Conservation (phyloP, 1,140 invertebrate genomes). For the Orius insidiosus region DNA sequence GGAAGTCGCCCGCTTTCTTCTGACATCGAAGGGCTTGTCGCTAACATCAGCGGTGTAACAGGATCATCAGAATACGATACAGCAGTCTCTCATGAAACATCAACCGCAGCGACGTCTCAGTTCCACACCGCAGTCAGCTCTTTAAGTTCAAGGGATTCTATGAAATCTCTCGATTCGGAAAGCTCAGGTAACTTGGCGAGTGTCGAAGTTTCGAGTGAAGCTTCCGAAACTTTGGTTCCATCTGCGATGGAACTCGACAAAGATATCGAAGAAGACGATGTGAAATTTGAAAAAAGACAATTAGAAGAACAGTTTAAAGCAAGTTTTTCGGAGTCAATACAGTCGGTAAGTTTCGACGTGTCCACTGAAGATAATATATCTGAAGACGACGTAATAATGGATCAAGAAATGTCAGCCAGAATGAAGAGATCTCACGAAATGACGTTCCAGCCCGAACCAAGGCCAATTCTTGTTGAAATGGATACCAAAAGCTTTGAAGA, state of each 20-base stretch:
- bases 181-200: slow-evolving; percentile 74
- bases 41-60: slow-evolving; percentile 28
- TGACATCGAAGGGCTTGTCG: slow-evolving; percentile 58
- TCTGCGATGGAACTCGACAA: slow-evolving; percentile 38
- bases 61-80: slow-evolving; percentile 76
- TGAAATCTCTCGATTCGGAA: slow-evolving; percentile 74
- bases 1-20: slow-evolving; percentile 65
- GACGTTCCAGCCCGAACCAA: slow-evolving; percentile 60
- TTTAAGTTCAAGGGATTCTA: slow-evolving; percentile 69
- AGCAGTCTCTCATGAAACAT: slow-evolving; percentile 57
- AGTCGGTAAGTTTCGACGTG: slow-evolving; percentile 18
- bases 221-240: slow-evolving; percentile 75
- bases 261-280: slow-evolving; percentile 21
- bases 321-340: slow-evolving; percentile 16
- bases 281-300: background rate
- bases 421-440: slow-evolving; percentile 82
- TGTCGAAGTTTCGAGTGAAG: slow-evolving; percentile 66
- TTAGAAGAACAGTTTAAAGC: slow-evolving; percentile 9
- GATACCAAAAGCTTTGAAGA: slow-evolving; percentile 23
- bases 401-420: slow-evolving; percentile 13
- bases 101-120: slow-evolving; percentile 41
- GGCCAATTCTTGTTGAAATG: slow-evolving; percentile 23
- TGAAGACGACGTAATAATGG: slow-evolving; percentile 16
- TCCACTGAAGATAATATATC: slow-evolving; percentile 18
- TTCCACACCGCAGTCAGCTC: slow-evolving; percentile 69